A percentile compares a stretch with the other conserved stretches of the same genome.
Evolutionary conservation across 2,888 invertebrate genomes (phyloP).

Genomic region (Zootermopsis nevadensis): DNA sequence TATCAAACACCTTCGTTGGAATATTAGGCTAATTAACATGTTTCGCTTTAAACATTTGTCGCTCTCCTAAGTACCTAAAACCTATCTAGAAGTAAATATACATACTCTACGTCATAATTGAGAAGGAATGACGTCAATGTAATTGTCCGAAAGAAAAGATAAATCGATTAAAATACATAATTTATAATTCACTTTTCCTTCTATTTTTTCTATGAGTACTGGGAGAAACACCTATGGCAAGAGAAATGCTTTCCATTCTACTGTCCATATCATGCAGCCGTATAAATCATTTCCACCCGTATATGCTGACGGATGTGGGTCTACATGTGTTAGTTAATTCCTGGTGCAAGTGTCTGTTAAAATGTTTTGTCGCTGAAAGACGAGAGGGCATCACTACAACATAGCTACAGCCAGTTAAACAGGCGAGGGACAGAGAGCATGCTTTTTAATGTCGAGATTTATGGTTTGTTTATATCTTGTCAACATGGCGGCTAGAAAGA

Average conservation of each 20-base stretch:
- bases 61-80: too few species aligned
- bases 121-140: too few species aligned
- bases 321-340: conserved; percentile 23
- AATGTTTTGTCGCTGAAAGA: conserved; percentile 29
- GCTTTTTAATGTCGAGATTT: conserved; percentile 56
- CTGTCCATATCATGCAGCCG: not conserved
- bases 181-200: too few species aligned
- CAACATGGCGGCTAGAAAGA: conserved; percentile 55
- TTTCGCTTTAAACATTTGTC: too few species aligned
- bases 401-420: conserved; percentile 15
- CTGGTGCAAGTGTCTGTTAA: conserved; percentile 25
- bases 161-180: too few species aligned
- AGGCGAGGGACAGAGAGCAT: not conserved
- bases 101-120: too few species aligned
- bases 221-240: not conserved
- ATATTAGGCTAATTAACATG: too few species aligned
- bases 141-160: too few species aligned
- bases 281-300: conserved; percentile 23
- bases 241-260: not conserved
- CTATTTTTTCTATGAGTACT: too few species aligned
- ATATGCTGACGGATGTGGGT: not conserved
- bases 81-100: too few species aligned
- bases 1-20: too few species aligned
- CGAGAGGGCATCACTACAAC: conserved; percentile 10
- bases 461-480: conserved; percentile 59